These are phyloP conservation scores for Leptobrachium leishanense DNA, from an alignment of 2,113 vertebrate genomes.

Conservation along the genomic window DNA sequence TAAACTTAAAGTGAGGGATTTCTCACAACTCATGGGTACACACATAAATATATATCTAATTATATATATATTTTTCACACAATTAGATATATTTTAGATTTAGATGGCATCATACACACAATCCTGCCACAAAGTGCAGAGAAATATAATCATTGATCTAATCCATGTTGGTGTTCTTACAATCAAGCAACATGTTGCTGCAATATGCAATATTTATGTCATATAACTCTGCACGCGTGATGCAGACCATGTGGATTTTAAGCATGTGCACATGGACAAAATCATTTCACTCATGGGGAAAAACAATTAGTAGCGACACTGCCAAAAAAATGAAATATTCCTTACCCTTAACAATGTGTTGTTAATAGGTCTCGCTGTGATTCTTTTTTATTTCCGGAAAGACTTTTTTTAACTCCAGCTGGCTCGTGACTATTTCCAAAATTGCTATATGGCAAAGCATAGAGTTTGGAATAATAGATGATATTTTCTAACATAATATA, in stretches of 20 bases:
- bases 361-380: conserved; percentile 41
- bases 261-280: conserved; percentile 22
- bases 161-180: neutral
- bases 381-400: conserved; percentile 47
- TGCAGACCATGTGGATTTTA: neutral
- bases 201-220: neutral
- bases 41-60: no score
- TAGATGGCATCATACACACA: no score
- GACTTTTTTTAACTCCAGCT: conserved; percentile 47
- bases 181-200: neutral
- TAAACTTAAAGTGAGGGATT: no score
- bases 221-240: conserved; percentile 18
- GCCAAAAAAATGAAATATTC: conserved; percentile 44
- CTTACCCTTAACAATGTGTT: conserved; percentile 45
- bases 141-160: neutral
- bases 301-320: conserved; percentile 39
- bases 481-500: conserved; percentile 32
- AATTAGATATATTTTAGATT: no score
- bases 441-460: conserved; percentile 30
- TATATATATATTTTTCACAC: no score
- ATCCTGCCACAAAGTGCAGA: no score
- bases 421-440: conserved; percentile 40
- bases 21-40: no score
- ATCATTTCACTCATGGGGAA: conserved; percentile 42
- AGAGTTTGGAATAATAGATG: conserved; percentile 25